A percentile compares a stretch with the other conserved stretches of the same genome.
Evolutionary conservation across 1,140 invertebrate genomes (phyloP).

Genomic region (Plutomurus gul): DNA sequence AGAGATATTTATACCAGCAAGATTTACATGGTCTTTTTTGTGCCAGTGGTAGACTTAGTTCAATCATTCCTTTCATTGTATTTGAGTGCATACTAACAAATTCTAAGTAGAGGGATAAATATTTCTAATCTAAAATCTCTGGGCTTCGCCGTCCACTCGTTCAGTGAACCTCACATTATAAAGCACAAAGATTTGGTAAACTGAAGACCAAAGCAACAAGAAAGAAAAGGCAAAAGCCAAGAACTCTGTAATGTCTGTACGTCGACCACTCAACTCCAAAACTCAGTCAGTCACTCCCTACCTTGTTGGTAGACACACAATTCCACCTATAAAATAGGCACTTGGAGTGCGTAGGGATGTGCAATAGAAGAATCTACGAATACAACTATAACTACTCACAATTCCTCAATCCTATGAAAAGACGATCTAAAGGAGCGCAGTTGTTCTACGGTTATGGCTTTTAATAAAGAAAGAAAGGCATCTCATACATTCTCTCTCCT

Average conservation of each 20-base stretch:
- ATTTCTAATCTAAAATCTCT: slow-evolving; percentile 25
- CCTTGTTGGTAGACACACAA: background rate
- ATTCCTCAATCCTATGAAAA: no score
- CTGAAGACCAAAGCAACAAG: background rate
- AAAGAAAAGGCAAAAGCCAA: background rate
- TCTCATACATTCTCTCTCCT: slow-evolving; percentile 5
- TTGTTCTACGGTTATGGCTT: background rate
- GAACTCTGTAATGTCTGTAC: background rate
- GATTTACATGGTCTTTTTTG: background rate
- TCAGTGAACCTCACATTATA: slow-evolving; percentile 10
- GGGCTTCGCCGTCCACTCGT: background rate
- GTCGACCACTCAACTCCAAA: background rate
- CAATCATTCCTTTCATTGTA: background rate
- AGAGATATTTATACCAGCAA: background rate
- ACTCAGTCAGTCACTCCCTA: background rate
- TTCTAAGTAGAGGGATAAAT: slow-evolving; percentile 6
- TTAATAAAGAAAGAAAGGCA: slow-evolving; percentile 6
- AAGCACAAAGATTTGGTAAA: slow-evolving; percentile 1
- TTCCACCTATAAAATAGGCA: no score
- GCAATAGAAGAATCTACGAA: no score
- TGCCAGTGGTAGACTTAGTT: background rate
- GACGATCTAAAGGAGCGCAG: no score
- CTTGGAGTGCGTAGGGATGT: no score
- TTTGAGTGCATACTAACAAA: background rate
- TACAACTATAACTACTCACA: no score